A percentile compares a stretch with the other conserved stretches of the same genome.
Conservation (phyloP, 2,113 vertebrate species). For the Tinamus guttatus region DNA sequence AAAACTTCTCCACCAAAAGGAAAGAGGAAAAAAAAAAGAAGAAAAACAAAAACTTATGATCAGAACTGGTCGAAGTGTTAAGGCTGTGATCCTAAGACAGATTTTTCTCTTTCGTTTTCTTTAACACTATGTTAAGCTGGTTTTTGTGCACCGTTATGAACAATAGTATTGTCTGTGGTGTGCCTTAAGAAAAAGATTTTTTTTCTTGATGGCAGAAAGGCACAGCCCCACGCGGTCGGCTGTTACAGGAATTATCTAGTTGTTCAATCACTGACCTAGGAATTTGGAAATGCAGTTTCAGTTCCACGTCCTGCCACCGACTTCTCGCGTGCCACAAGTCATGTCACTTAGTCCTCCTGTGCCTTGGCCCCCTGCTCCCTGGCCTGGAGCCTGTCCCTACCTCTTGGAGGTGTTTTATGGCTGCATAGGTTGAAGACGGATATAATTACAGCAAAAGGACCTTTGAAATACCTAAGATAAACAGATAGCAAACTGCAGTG, state of each 20-base stretch:
- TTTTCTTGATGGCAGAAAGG: neutral
- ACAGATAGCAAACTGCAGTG: neutral
- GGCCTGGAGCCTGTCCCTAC: neutral
- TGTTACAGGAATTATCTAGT: neutral
- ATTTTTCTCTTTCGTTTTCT: conserved; percentile 57
- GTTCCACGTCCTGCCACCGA: neutral
- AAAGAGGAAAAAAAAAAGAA: conserved; percentile 41
- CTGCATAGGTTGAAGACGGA: neutral
- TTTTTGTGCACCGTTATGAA: neutral
- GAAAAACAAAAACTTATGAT: conserved; percentile 74
- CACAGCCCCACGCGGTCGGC: neutral
- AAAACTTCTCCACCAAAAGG: conserved; percentile 82
- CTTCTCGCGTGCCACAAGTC: fast-evolving
- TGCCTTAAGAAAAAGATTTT: neutral
- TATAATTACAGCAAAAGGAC: neutral
- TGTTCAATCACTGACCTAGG: neutral
- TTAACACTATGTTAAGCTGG: conserved; percentile 18
- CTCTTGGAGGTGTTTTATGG: neutral
- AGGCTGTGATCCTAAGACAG: conserved; percentile 51
- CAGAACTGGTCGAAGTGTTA: conserved; percentile 72
- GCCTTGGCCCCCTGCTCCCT: fast-evolving
- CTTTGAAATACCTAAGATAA: neutral
- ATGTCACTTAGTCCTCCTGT: fast-evolving
- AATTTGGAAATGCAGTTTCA: fast-evolving
- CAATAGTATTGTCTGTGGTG: neutral